Conservation (phyloP, 2,797 vertebrate genomes). For the Astyanax mexicanus region DNA sequence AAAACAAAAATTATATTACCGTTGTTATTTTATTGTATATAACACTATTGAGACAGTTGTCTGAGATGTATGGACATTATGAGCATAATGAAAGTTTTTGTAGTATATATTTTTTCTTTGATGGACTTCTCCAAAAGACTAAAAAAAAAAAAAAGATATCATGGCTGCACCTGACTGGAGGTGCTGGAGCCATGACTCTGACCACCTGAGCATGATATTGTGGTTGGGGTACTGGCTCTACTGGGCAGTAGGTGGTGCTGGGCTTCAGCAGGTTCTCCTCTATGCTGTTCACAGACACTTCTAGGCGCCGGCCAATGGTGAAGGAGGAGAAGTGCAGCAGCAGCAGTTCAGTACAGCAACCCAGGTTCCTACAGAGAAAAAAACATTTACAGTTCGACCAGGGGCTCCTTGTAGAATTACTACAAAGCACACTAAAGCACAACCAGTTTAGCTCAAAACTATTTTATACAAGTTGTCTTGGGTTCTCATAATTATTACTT, state of each 20-base stretch:
- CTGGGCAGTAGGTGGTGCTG: slow-evolving; percentile 71
- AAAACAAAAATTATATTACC: too few relatives aligned
- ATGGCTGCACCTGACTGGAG: slow-evolving; percentile 65
- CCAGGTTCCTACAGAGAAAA: slow-evolving; percentile 77
- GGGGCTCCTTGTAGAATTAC: neutral
- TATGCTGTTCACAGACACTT: slow-evolving; percentile 79
- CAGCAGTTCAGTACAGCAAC: slow-evolving; percentile 87
- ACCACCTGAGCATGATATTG: slow-evolving; percentile 64
- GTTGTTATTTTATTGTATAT: too few relatives aligned
- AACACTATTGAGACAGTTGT: too few relatives aligned
- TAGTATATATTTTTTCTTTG: too few relatives aligned
- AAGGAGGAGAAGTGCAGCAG: slow-evolving; percentile 89
- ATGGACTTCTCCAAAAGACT: too few relatives aligned
- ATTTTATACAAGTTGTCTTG: too few relatives aligned
- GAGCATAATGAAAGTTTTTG: too few relatives aligned
- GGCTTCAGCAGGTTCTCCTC: slow-evolving; percentile 83
- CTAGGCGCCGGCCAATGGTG: slow-evolving; percentile 85
- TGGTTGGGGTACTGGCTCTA: neutral
- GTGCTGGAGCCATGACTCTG: slow-evolving; percentile 67
- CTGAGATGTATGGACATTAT: too few relatives aligned
- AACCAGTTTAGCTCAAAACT: too few relatives aligned
- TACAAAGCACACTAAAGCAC: neutral
- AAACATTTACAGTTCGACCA: neutral
- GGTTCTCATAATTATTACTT: too few relatives aligned
- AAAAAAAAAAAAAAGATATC: too few relatives aligned